Base-by-base conservation (phyloP, 2,888 invertebrate species). In the Drosophila mimica region DNA sequence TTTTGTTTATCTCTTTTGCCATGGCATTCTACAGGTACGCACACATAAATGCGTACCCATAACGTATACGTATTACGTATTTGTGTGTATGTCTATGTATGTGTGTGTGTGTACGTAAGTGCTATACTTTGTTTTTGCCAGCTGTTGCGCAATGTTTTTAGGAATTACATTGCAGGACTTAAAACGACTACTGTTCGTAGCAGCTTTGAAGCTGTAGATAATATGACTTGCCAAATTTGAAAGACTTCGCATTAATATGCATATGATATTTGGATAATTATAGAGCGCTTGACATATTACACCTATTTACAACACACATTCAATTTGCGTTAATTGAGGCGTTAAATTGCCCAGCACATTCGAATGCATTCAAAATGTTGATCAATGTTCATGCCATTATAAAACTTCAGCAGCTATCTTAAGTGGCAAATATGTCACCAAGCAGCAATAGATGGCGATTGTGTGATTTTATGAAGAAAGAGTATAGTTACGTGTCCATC, bases 1-100 rank as follows among this genome's bases (percentile, higher is more conserved):
- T 86, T 72, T 49, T 83, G 83, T 88, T 83, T 62, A 79, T 63
- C 53, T 63, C 56, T 64, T 58, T 61, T 49, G 68, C n/a, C 58
- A 25, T 36, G 49, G 33, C 58, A 70, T 81, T 70, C 52, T 60
- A 53, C 79, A 74, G 67, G 79, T 68, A 70, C 20, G 54, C 53
- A 57, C 17, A 56, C 28, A 38, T 8, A 13, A 4, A 30, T 8
- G n/a, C 30, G 25, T 25, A 25, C 0, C 25, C 25, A 25, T 25
- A 25, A 25, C 25, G 25, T 25, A 28, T 11, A 40, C 15, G 2
- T 1, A 7, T 46, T 46, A 25, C 15, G 25, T 25, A 15, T 20
- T 7, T 8, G 7, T 31, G 5, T 36, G 3, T n/a, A n/a, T 40
- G 5, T 36, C 0, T n/a, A n/a, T 40, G 31, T 8, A 8, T 31